Base-by-base conservation (phyloP, 1,140 invertebrate genomes). In the Leptopilina boulardi region DNA sequence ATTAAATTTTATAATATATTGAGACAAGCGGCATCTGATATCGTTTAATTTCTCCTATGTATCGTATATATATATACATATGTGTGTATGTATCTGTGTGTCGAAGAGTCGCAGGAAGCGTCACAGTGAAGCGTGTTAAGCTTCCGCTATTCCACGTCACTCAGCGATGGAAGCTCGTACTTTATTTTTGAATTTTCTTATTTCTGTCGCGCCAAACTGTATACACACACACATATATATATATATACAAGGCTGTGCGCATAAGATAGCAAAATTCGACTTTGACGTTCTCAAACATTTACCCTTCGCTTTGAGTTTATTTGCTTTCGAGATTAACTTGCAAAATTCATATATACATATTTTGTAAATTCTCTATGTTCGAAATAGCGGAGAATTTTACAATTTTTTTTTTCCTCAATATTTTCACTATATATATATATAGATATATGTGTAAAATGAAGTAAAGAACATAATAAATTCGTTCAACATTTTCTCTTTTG, bases 111-210 rank as follows among this genome's bases (percentile, higher is more conserved):
- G 13, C 0, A 66, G 59, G 23, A 66, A 66, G 59, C 59, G 59
- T 66, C 59, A 59, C 56, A 59, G 56, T 26, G 19, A 59, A 59
- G 3, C 56, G 26, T 23, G 23, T 66, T 66, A 66, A 66, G 59
- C 59, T 66, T 66, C 59, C 59, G 59, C 59, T 66, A 66, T 66
- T 66, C 59, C 59, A 66, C 59, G 59, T 66, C 59, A 66, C 59
- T 66, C 59, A 66, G n/a, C 59, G 59, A 30, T 66, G 59, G 59
- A 66, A 66, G 59, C 11, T 66, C 23, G 59, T 34, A 66, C 21
- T 66, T 66, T 66, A 66, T 66, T 66, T 66, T 66, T 66, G 59
- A 66, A 66, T 66, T 66, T 66, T 66, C 59, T 66, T 66, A 66
- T 66, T 66, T 66, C 59, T 66, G 59, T 66, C 59, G 59, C 59